phyloP scores from a whole-genome alignment of 2,797 vertebrate genomes.

The Prionace glauca region DNA sequence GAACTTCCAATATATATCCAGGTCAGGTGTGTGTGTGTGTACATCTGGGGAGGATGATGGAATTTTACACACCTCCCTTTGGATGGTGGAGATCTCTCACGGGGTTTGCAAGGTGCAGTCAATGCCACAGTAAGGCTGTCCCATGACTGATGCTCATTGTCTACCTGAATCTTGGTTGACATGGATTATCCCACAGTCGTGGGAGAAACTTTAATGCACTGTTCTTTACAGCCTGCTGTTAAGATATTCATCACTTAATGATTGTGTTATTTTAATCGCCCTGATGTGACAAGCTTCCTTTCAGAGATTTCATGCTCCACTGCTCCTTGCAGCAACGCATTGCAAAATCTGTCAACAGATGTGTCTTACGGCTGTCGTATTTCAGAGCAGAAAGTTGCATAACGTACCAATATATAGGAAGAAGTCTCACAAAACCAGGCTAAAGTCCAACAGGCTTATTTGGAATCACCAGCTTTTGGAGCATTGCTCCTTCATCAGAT shows the following conservation, averaged over 20 bases:
- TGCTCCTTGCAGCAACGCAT: background rate
- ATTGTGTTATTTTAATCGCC: too few relatives aligned
- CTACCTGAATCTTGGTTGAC: too few relatives aligned
- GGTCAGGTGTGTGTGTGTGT: background rate
- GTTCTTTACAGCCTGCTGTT: background rate
- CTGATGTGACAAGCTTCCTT: background rate
- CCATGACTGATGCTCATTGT: background rate
- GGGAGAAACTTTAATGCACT: background rate
- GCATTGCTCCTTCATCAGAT: too few relatives aligned
- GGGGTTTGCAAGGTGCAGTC: background rate
- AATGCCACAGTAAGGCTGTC: background rate
- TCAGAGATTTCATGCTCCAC: background rate
- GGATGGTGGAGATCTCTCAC: background rate
- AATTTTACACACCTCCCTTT: background rate
- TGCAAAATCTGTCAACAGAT: background rate
- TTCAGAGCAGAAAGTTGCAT: background rate
- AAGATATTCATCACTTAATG: background rate
- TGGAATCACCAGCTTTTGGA: too few relatives aligned
- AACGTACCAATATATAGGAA: background rate
- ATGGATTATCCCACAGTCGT: background rate
- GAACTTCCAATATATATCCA: background rate
- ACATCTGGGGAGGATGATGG: background rate
- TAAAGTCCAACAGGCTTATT: too few relatives aligned
- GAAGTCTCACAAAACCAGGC: too few relatives aligned
- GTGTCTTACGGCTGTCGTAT: too few relatives aligned